Base-by-base conservation (phyloP, 2,113 vertebrate species). In the Channa argus region DNA sequence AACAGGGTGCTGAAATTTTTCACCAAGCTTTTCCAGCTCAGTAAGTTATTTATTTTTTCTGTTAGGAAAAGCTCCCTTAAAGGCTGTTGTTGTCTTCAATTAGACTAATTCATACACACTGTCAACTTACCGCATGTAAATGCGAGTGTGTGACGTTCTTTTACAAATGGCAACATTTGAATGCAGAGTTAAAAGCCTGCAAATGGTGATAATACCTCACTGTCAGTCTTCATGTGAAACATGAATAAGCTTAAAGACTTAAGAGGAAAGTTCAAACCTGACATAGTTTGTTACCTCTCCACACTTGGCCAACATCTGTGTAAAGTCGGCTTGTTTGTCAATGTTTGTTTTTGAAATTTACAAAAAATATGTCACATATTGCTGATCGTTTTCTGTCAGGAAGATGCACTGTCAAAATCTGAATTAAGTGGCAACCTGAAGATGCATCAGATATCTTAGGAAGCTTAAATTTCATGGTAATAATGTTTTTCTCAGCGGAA, bases 1-100 rank as follows among this genome's bases (percentile, higher is more conserved):
- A 99, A 99, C 95, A 93, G 96, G 39, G 97, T 99, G 68, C 93
- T 99, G 86, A 99, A 98, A 79, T 98, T 99, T 88, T 99, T 99
- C 94, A 99, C 98, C 86, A 99, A 98, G 88, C 97, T 99, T 79
- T 99, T 99, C 92, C 97, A 98, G 86, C 96, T 99, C 33, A 96
- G 98, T 99, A 94, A 97, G 98, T 96, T 1, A 68, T 3, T 1
- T 12, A 0, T 39, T 50, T 0, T 37, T 50, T 49, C 11, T 10
- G 24, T 52, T n/a, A 43, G 68, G 1, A 52, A 55, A 66, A 15
- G 4, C 24, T 39, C 6, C 13, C 11, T 41, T 46, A 11, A 39
- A 24, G 39, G 14, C 33, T 14, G 12, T 0, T 0, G 0, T 51
- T 9, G 55, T 33, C 55, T 71, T 66, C 13, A 52, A 52, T 52